Percentiles rank a stretch among this genome's conserved stretches.
phyloP scores from a whole-genome alignment of 2,797 vertebrate species.

The Tadarida brasiliensis region DNA sequence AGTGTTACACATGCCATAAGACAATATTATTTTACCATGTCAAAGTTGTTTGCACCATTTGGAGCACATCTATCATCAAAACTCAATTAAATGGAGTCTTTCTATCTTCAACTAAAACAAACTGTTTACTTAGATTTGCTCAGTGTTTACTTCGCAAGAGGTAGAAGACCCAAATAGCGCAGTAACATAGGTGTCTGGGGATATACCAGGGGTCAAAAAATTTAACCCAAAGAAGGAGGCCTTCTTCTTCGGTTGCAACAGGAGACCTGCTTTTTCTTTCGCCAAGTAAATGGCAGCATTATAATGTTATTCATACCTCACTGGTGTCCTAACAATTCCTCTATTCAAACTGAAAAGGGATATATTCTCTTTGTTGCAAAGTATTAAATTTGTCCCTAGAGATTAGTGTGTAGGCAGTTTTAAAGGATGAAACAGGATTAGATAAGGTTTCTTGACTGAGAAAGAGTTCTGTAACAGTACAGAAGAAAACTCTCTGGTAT shows the following conservation, averaged over 20 bases:
- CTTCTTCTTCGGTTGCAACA: slow-evolving; percentile 87
- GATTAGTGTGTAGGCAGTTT: slow-evolving; percentile 90
- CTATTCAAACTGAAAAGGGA: slow-evolving; percentile 89
- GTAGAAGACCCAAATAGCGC: slow-evolving; percentile 89
- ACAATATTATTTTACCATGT: slow-evolving; percentile 88
- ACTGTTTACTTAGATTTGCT: slow-evolving; percentile 92
- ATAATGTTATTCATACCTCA: slow-evolving; percentile 91
- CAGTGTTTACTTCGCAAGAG: slow-evolving; percentile 92
- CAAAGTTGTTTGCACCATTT: slow-evolving; percentile 90
- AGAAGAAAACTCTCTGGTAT: slow-evolving; percentile 83
- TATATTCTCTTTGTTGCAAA: slow-evolving; percentile 90
- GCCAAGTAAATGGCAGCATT: slow-evolving; percentile 89
- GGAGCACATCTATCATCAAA: slow-evolving; percentile 92
- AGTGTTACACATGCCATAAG: slow-evolving; percentile 83
- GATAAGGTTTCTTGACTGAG: slow-evolving; percentile 89
- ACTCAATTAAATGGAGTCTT: slow-evolving; percentile 91
- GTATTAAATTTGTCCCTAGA: slow-evolving; percentile 92
- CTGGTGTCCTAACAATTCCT: slow-evolving; percentile 90
- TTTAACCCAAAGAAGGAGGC: slow-evolving; percentile 89
- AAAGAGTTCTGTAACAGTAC: slow-evolving; percentile 86
- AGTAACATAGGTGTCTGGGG: slow-evolving; percentile 89
- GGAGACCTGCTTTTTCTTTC: slow-evolving; percentile 86
- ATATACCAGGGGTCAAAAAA: slow-evolving; percentile 90
- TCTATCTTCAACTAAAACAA: slow-evolving; percentile 92
- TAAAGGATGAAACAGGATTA: slow-evolving; percentile 91